phyloP scores from a whole-genome alignment of 2,113 vertebrate species.

The Empidonax traillii region DNA sequence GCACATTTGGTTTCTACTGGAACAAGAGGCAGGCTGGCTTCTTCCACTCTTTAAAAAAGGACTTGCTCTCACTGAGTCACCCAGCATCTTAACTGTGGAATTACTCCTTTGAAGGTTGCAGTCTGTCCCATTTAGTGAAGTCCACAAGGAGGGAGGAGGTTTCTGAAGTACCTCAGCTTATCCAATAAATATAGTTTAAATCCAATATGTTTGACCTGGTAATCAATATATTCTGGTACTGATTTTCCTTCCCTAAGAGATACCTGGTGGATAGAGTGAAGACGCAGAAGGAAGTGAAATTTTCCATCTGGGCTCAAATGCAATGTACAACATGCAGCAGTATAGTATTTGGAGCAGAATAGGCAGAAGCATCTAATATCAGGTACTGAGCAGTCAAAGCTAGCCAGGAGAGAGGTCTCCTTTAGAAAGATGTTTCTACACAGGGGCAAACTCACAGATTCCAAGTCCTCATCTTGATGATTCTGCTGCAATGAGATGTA shows the following conservation, averaged over 20 bases:
- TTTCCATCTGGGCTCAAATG: not conserved
- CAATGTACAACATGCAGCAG: not conserved
- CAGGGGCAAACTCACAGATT: not conserved
- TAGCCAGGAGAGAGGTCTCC: not conserved
- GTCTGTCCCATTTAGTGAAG: not conserved
- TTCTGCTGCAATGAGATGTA: not conserved
- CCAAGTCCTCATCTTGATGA: not conserved
- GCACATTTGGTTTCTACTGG: not conserved
- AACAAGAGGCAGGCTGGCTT: not conserved
- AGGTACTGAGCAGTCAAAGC: not conserved
- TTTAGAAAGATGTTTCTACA: not conserved
- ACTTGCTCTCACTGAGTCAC: not conserved
- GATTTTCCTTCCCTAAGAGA: not conserved
- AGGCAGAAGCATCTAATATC: not conserved
- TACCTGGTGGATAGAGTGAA: not conserved
- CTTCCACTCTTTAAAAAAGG: not conserved
- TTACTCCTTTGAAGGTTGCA: not conserved
- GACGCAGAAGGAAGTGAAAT: not conserved
- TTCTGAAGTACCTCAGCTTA: not conserved
- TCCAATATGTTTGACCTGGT: rapidly evolving
- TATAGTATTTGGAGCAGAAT: not conserved
- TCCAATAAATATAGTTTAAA: not conserved
- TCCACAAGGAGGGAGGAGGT: not conserved
- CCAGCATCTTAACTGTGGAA: not conserved
- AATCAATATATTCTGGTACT: not conserved